A percentile compares a stretch with the other conserved stretches of the same genome.
Conservation (phyloP, 2,888 invertebrate genomes). For the Amphipoea oculea region DNA sequence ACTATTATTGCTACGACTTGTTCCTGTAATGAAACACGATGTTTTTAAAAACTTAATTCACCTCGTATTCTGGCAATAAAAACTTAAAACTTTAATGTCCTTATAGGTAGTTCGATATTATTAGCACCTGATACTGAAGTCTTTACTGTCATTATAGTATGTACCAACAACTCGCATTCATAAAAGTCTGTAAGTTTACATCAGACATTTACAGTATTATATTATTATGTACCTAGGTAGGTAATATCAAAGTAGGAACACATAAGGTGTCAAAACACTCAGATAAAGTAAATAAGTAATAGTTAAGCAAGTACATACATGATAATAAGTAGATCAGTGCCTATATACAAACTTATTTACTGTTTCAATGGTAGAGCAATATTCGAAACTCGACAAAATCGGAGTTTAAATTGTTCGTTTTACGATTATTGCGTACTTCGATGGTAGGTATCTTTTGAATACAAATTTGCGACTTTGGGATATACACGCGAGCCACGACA, state of each 20-base stretch:
- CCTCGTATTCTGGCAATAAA: background rate
- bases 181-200: background rate
- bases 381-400: constrained; percentile 84
- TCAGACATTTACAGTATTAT: background rate
- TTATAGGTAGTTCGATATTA: background rate
- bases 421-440: constrained; percentile 86
- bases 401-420: constrained; percentile 86
- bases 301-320: constrained; percentile 33
- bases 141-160: background rate
- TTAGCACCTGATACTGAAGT: background rate
- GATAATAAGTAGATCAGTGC: constrained; percentile 59
- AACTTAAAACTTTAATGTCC: too few species aligned
- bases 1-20: constrained; percentile 33
- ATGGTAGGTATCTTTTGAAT: constrained; percentile 87
- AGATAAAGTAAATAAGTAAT: constrained; percentile 56
- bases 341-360: constrained; percentile 70
- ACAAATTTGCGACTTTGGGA: constrained; percentile 82
- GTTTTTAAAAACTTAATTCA: background rate
- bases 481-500: constrained; percentile 78
- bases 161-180: background rate
- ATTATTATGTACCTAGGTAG: background rate
- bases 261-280: constrained; percentile 33
- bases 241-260: constrained; percentile 20
- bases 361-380: constrained; percentile 74
- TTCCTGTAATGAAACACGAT: constrained; percentile 13